Conservation (phyloP, 2,888 invertebrate species). For the Cosmorhoe ocellata region DNA sequence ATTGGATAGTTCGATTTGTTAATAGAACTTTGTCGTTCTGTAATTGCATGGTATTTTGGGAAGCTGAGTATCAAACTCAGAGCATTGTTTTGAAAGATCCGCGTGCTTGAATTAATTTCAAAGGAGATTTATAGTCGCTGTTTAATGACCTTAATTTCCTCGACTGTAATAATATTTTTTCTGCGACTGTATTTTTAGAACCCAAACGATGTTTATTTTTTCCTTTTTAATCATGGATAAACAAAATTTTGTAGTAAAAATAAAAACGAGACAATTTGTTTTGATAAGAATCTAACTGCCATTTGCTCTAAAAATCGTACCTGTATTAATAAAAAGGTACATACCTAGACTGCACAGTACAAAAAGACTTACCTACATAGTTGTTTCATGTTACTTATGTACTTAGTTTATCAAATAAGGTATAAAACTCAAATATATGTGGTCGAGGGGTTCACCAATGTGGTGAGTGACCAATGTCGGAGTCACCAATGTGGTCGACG, state of each 20-base stretch:
- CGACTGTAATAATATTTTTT: slow-evolving; percentile 18
- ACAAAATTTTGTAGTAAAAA: not conserved
- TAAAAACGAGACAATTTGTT: not conserved
- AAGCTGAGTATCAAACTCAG: slow-evolving; percentile 40
- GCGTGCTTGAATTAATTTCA: slow-evolving; percentile 45
- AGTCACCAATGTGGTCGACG: too few species aligned
- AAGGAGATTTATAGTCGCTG: slow-evolving; percentile 41
- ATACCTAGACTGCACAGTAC: too few species aligned
- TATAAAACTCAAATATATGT: too few species aligned
- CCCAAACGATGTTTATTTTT: slow-evolving; percentile 20
- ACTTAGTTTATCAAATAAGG: too few species aligned
- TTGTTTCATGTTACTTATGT: too few species aligned
- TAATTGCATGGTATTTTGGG: slow-evolving; percentile 47
- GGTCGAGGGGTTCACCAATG: too few species aligned
- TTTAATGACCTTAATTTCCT: slow-evolving; percentile 37
- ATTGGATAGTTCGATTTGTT: slow-evolving; percentile 31
- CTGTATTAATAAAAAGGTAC: too few species aligned
- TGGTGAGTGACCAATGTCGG: too few species aligned
- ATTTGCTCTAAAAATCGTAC: too few species aligned
- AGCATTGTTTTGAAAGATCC: slow-evolving; percentile 45
- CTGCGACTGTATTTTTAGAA: slow-evolving; percentile 22
- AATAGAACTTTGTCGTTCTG: slow-evolving; percentile 44
- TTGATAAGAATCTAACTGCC: too few species aligned
- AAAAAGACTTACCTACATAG: too few species aligned
- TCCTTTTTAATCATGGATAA: slow-evolving; percentile 15